These are phyloP conservation scores for Timandra comae DNA, from an alignment of 2,888 invertebrate genomes.

Conservation along the genomic window DNA sequence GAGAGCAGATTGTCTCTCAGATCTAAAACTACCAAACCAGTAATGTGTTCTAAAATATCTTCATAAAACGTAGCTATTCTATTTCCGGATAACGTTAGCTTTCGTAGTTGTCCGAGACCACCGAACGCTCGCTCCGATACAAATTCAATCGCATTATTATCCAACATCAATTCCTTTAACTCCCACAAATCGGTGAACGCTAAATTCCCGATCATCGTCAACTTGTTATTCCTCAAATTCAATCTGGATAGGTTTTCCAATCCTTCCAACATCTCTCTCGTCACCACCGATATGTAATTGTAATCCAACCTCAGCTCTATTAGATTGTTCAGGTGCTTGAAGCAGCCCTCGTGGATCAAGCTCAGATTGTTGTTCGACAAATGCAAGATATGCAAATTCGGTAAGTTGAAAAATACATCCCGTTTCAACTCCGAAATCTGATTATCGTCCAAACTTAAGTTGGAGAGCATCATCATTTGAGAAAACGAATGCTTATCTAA, in stretches of 20 bases:
- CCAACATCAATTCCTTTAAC: conserved; percentile 81
- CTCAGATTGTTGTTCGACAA: conserved; percentile 91
- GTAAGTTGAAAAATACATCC: conserved; percentile 84
- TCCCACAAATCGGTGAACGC: conserved; percentile 87
- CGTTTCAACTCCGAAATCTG: conserved; percentile 83
- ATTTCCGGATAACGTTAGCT: conserved; percentile 84
- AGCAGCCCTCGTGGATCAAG: conserved; percentile 90
- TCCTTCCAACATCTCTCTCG: conserved; percentile 85
- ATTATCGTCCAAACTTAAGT: conserved; percentile 85
- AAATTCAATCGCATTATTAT: conserved; percentile 81
- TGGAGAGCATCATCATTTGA: conserved; percentile 82
- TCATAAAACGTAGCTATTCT: conserved; percentile 82
- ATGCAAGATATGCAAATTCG: conserved; percentile 82
- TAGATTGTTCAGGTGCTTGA: conserved; percentile 83
- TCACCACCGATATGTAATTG: conserved; percentile 85
- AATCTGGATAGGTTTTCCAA: conserved; percentile 83
- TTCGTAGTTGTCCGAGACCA: conserved; percentile 82
- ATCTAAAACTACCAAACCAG: conserved; percentile 83
- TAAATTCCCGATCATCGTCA: conserved; percentile 86
- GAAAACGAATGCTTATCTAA: conserved; percentile 84
- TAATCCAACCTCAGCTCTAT: conserved; percentile 86
- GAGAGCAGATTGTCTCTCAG: conserved; percentile 85
- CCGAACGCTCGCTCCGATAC: conserved; percentile 86
- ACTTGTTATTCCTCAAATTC: conserved; percentile 83
- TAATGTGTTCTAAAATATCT: conserved; percentile 82